Evolutionary conservation across 53 echinoderm and acorn worm genomes (phyloP), one percentile per base, ranked within the genome.

Genomic region (Temnopleurus reevesii): DNA sequence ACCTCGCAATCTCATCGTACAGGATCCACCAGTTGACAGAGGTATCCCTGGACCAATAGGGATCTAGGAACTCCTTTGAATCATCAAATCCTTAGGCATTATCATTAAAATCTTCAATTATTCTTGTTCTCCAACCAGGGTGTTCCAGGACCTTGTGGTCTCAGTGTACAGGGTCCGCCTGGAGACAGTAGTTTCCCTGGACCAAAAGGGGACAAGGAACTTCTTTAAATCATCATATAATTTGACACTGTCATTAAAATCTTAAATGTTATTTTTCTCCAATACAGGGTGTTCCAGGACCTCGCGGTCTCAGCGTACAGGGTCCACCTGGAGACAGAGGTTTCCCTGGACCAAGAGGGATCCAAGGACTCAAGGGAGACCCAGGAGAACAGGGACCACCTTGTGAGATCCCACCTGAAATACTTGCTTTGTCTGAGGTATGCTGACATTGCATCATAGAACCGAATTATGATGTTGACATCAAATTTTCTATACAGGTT

Each of bases 261-360:
- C n/a, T n/a, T n/a, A n/a, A n/a, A n/a, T n/a, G n/a, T n/a, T n/a
- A 63, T 1, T 43, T 76, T 12, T 77, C 12, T 30, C n/a, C n/a
- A n/a, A 9, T 49, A 3, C 85, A 85, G 85, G 85, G 85, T 29
- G 25, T 36, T 0, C 59, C 76, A 12, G 95, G 95, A 43, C 49
- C 89, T 23, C 57, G 31, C 0, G 92, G 92, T 23, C 1, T 77
- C 21, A 66, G 59, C 31, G 89, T 90, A 10, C 47, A 61, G 35
- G 93, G 93, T 31, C 80, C 86, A 30, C 87, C 90, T 17, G 93
- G 93, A 35, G 79, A 55, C 26, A 55, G 53, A 2, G 94, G 94
- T 77, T 55, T 92, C 10, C 66, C 81, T 56, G 93, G 93, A 58
- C 93, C 93, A 21, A 91, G 89, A 66, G 96, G 96, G 19, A 30